A percentile compares a stretch with the other conserved stretches of the same genome.
phyloP scores from a whole-genome alignment of 2,797 vertebrate genomes.

The Anniella stebbinsi region DNA sequence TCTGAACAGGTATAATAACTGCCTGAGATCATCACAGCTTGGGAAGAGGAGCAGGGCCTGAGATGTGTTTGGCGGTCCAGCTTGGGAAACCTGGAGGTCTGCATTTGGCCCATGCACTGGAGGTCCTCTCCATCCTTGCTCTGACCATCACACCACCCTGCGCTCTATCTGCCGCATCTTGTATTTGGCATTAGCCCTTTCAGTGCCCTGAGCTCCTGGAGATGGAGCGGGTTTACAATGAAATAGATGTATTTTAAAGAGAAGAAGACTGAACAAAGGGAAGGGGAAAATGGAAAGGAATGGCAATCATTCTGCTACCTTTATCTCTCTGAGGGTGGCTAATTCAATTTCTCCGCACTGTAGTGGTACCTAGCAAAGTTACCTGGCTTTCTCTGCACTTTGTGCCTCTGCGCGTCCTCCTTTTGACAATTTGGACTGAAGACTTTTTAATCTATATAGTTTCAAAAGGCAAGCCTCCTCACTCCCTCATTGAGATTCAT shows the following conservation, averaged over 20 bases:
- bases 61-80: too few species aligned
- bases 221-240: not conserved
- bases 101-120: too few species aligned
- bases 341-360: conserved; percentile 42
- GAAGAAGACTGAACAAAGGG: not conserved
- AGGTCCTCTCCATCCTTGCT: too few species aligned
- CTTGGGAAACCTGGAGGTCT: too few species aligned
- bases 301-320: not conserved
- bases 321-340: conserved; percentile 3
- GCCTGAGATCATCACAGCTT: too few species aligned
- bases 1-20: too few species aligned
- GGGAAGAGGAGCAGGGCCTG: too few species aligned
- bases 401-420: conserved; percentile 33
- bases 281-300: not conserved
- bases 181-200: too few species aligned
- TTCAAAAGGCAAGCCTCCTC: conserved; percentile 21
- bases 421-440: conserved; percentile 16
- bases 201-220: not conserved
- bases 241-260: not conserved
- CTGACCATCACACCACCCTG: too few species aligned
- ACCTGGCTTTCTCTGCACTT: not conserved
- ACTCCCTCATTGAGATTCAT: accelerated
- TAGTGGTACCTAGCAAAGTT: not conserved
- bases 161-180: too few species aligned
- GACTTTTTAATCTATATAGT: not conserved